Conservation (phyloP, 1,140 invertebrate genomes). For the Pseudomyrmex dendroicus region DNA sequence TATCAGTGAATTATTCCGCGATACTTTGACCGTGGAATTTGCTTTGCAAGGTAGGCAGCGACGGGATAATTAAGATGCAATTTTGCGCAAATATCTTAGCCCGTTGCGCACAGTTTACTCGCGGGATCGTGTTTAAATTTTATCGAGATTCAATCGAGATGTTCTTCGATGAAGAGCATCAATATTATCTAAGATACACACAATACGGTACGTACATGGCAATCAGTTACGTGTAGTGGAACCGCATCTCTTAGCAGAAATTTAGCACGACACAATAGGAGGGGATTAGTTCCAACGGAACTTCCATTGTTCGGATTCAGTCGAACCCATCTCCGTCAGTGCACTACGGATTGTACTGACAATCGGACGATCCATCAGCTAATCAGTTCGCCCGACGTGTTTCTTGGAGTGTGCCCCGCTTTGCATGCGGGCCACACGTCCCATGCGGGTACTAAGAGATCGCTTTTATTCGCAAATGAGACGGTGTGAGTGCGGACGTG, state of each 20-base stretch:
- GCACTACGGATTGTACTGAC: slow-evolving; percentile 41
- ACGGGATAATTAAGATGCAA: neutral
- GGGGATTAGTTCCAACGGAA: slow-evolving; percentile 42
- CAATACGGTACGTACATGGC: slow-evolving; percentile 4
- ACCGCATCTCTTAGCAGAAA: slow-evolving; percentile 44
- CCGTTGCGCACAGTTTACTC: too few species aligned
- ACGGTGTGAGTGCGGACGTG: neutral
- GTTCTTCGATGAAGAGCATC: neutral
- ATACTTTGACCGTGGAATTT: neutral
- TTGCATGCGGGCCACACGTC: slow-evolving; percentile 49
- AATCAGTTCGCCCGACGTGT: slow-evolving; percentile 55
- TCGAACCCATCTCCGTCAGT: slow-evolving; percentile 48
- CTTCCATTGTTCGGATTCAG: slow-evolving; percentile 44
- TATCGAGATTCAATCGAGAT: neutral
- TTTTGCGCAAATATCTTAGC: neutral
- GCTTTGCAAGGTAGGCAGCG: too few species aligned
- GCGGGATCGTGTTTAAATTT: too few species aligned
- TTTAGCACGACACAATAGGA: slow-evolving; percentile 54
- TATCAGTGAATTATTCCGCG: neutral
- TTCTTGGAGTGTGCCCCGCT: slow-evolving; percentile 43
- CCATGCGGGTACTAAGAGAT: slow-evolving; percentile 40
- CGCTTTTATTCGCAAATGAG: slow-evolving; percentile 18
- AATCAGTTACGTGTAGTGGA: slow-evolving; percentile 23
- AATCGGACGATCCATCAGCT: slow-evolving; percentile 50
- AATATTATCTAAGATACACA: slow-evolving; percentile 35